Evolutionary conservation across 2,888 invertebrate species (phyloP), one percentile per base, ranked within the genome.

Genomic region (Epinotia nisella): DNA sequence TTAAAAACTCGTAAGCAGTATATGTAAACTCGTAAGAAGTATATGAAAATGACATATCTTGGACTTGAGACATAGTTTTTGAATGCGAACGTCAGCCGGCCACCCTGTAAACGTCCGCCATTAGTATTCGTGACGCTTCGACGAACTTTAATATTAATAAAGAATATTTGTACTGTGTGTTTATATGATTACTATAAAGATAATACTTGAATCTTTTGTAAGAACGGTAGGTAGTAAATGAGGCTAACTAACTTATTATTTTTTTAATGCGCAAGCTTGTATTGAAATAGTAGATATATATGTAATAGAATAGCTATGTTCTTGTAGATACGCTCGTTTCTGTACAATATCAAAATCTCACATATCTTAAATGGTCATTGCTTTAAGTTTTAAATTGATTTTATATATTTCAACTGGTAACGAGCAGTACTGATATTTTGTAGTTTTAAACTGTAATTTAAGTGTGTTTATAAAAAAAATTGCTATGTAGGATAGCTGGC

Each of bases 401-500:
- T 70, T 62, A 49, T 68, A 75, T 71, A 72, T 73, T 72, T 75
- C 78, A 56, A 29, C 67, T 80, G 78, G 79, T 81, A 80, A 82
- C 86, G 87, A 86, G 87, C 85, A 76, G 86, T 86, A 86, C 86
- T 86, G 86, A 86, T 78, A 77, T 82, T 76, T 84, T 80, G 79
- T 69, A 74, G 75, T 76, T 62, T 78, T 76, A 72, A 76, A 71
- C 71, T 51, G 41, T 70, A 77, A 53, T 70, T 51, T 85, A 85
- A 85, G 85, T 77, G 85, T 87, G 86, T 84, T 82, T 85, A 83
- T 83, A 84, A 81, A 70, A 71, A 73, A 78, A 77, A 75, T 78
- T 80, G 78, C 56, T 61, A 76, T 80, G 77, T 84, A 84, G 82
- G 79, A 74, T 85, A 86, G 84, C 82, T 76, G 69, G 82, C 85